Evolutionary conservation across 2,113 vertebrate species (phyloP).

Genomic region (Daboia siamensis): DNA sequence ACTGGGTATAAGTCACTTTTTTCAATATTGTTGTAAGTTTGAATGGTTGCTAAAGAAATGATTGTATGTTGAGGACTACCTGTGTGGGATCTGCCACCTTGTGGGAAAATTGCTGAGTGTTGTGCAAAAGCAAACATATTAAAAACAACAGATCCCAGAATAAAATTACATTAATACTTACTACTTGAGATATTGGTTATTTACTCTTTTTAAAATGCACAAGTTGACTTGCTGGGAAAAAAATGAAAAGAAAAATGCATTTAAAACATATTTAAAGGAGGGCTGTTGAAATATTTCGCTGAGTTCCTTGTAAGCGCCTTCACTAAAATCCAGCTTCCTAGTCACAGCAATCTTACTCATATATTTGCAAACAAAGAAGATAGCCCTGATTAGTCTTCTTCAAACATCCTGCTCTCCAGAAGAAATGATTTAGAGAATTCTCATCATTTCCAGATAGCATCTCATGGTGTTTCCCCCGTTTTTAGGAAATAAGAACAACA

Average conservation of each 20-base stretch:
- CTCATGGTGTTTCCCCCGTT: not conserved
- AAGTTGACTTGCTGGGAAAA: not conserved
- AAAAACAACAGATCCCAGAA: not conserved
- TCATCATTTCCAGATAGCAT: not conserved
- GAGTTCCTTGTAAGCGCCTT: not conserved
- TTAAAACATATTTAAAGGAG: not conserved
- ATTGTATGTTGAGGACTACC: not conserved
- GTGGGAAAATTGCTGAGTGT: not conserved
- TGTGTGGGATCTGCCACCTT: not conserved
- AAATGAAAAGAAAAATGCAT: not conserved
- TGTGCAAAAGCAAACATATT: not conserved
- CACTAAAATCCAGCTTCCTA: not conserved
- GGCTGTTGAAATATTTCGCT: not conserved
- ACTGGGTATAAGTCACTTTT: not conserved
- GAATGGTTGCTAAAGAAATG: not conserved
- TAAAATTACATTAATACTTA: not conserved
- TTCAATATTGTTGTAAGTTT: too few relatives aligned
- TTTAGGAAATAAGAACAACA: not conserved
- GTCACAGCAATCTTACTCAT: not conserved
- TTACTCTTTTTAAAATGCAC: not conserved
- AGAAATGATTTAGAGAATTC: not conserved
- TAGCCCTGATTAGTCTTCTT: not conserved
- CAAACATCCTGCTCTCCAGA: not conserved
- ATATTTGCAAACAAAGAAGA: not conserved
- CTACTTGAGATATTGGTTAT: not conserved